These are phyloP conservation scores for Syrmaticus mikado DNA, from an alignment of 2,113 vertebrate genomes.

Conservation along the genomic window DNA sequence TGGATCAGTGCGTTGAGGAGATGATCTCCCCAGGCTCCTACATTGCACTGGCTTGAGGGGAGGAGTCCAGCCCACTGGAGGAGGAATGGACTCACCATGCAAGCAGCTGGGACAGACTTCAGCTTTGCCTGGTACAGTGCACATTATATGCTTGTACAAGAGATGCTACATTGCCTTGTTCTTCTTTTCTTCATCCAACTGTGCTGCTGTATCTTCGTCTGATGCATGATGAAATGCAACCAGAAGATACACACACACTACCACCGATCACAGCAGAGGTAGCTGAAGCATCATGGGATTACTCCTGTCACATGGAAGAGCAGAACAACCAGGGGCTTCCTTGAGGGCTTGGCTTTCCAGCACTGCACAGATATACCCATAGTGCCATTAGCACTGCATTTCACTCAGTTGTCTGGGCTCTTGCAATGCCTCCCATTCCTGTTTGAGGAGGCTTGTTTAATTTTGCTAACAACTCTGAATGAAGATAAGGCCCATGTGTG, in stretches of 20 bases:
- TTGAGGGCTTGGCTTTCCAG: neutral
- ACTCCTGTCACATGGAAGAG: neutral
- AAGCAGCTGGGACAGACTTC: neutral
- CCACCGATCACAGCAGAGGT: neutral
- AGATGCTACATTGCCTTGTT: neutral
- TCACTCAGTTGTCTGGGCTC: neutral
- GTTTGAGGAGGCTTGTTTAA: constrained; percentile 64
- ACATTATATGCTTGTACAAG: neutral
- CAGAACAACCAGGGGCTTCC: neutral
- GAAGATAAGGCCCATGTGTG: constrained; percentile 65
- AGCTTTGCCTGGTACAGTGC: neutral
- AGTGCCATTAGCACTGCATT: neutral
- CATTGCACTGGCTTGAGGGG: neutral
- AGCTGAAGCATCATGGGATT: neutral
- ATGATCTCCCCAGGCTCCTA: neutral
- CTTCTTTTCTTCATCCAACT: neutral
- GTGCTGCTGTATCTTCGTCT: neutral
- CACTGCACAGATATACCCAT: neutral
- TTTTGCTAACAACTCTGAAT: constrained; percentile 71
- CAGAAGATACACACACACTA: neutral
- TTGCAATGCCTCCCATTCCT: constrained; percentile 10
- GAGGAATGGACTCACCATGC: neutral
- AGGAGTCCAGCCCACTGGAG: neutral
- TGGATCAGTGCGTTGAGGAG: neutral
- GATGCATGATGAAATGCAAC: neutral